A percentile compares a stretch with the other conserved stretches of the same genome.
phyloP scores from a whole-genome alignment of 2,113 vertebrate species.

The Ceratotherium simum region DNA sequence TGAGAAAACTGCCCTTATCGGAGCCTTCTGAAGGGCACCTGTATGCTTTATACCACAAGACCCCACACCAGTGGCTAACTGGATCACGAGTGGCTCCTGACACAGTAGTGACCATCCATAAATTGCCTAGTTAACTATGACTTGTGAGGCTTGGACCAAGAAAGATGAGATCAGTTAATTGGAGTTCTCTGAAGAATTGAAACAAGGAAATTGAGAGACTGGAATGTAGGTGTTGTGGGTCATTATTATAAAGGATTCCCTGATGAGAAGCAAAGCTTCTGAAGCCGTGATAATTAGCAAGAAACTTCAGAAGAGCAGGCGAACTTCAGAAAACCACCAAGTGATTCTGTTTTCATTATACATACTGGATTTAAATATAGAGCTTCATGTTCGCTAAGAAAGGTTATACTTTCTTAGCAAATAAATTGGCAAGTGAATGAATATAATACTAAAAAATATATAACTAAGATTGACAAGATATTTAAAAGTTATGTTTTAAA shows the following conservation, averaged over 20 bases:
- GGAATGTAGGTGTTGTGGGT: background rate
- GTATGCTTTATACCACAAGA: background rate
- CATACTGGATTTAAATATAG: background rate
- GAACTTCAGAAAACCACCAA: background rate
- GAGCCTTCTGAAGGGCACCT: background rate
- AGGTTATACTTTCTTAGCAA: background rate
- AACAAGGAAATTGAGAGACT: background rate
- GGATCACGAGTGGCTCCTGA: background rate
- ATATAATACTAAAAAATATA: background rate
- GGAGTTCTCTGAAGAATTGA: background rate
- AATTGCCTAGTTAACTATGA: background rate
- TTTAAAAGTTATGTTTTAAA: constrained; percentile 15
- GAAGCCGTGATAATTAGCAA: background rate
- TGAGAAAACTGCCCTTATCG: background rate
- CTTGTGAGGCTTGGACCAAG: background rate
- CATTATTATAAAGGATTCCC: background rate
- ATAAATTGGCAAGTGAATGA: background rate
- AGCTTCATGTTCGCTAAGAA: background rate
- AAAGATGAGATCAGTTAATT: background rate
- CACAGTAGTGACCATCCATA: background rate
- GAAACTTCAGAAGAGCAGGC: background rate
- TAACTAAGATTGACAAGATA: background rate
- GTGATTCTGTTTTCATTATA: background rate
- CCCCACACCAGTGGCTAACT: background rate
- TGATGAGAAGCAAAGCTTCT: background rate